Conservation (phyloP, 1,140 invertebrate species). For the Galleria mellonella region DNA sequence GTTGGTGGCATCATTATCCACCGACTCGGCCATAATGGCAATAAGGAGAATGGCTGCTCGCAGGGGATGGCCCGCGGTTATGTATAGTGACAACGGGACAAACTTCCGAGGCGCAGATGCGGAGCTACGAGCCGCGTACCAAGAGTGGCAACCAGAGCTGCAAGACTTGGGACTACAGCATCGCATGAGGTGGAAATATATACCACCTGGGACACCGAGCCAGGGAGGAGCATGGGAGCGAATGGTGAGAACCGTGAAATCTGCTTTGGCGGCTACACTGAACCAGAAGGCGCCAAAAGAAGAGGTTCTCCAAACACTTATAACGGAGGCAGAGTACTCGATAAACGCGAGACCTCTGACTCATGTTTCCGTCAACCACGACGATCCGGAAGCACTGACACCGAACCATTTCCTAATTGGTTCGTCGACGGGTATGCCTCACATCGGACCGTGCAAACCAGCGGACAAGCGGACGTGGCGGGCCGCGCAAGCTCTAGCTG, state of each 20-base stretch:
- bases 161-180: neutral
- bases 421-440: conserved; percentile 2
- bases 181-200: conserved; percentile 19
- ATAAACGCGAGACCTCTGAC: conserved; percentile 16
- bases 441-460: neutral
- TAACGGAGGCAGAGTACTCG: conserved; percentile 14
- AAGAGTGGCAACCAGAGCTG: conserved; percentile 2
- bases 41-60: conserved; percentile 27
- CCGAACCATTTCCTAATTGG: conserved; percentile 30
- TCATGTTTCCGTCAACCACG: conserved; percentile 9
- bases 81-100: conserved; percentile 46
- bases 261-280: conserved; percentile 8
- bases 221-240: conserved; percentile 32
- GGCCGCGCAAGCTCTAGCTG: conserved; percentile 14
- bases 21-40: conserved; percentile 40
- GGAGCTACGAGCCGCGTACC: conserved; percentile 12
- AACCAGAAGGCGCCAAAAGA: conserved; percentile 15
- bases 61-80: conserved; percentile 15
- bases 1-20: conserved; percentile 35
- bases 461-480: conserved; percentile 5
- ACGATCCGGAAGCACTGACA: conserved; percentile 22
- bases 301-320: conserved; percentile 15
- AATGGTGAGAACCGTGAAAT: conserved; percentile 22
- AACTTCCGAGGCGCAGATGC: conserved; percentile 41
- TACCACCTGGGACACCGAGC: conserved; percentile 20